phyloP scores from a whole-genome alignment of 2,113 vertebrate genomes.

The Mustela nigripes region DNA sequence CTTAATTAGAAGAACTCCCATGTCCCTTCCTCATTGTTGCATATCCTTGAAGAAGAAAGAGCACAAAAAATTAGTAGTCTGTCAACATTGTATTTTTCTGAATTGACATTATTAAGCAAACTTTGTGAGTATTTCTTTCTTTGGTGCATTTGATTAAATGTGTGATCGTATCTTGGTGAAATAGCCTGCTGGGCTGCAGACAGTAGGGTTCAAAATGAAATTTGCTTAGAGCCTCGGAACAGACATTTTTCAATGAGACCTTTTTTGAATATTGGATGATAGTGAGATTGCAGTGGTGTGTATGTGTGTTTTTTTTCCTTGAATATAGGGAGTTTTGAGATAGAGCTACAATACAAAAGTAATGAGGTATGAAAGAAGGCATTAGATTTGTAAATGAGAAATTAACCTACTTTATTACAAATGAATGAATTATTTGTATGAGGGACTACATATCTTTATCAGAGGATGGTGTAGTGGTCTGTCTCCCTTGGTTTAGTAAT shows the following conservation, averaged over 20 bases:
- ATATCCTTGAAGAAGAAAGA: conserved; percentile 85
- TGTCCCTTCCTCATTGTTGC: conserved; percentile 83
- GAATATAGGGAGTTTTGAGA: conserved; percentile 30
- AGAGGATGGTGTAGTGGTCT: neutral
- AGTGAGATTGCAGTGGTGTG: conserved; percentile 76
- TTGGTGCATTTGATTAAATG: conserved; percentile 87
- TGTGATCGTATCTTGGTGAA: conserved; percentile 88
- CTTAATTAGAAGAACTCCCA: conserved; percentile 86
- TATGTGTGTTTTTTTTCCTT: conserved; percentile 50
- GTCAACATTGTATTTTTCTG: conserved; percentile 83
- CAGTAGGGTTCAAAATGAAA: conserved; percentile 88
- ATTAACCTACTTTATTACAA: conserved; percentile 51
- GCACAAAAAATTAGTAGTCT: conserved; percentile 85
- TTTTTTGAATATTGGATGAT: conserved; percentile 88
- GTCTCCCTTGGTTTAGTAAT: neutral
- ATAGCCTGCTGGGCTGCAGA: conserved; percentile 86
- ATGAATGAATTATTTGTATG: neutral
- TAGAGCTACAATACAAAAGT: conserved; percentile 13
- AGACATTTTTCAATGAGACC: conserved; percentile 88
- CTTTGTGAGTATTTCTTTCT: conserved; percentile 84
- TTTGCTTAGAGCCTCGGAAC: conserved; percentile 88
- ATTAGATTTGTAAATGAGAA: conserved; percentile 37
- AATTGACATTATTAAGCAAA: conserved; percentile 87
- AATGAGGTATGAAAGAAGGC: conserved; percentile 13
- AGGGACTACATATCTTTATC: neutral